These are phyloP conservation scores for Ictidomys tridecemlineatus DNA, from an alignment of 2,113 vertebrate genomes.

Conservation along the genomic window DNA sequence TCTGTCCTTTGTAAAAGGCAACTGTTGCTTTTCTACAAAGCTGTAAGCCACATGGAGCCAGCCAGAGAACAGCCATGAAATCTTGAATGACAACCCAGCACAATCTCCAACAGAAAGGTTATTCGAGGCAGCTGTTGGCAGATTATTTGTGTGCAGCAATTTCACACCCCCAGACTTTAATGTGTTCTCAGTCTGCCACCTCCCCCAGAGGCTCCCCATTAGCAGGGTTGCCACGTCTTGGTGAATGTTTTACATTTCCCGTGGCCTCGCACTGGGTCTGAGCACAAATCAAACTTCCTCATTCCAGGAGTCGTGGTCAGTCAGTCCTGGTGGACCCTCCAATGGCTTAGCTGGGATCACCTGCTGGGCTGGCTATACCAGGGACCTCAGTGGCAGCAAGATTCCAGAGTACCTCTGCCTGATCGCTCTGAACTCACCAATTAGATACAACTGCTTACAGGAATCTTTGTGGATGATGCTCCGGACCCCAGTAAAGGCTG, in stretches of 20 bases:
- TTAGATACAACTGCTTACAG: neutral
- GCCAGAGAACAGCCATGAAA: constrained; percentile 62
- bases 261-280: neutral
- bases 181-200: neutral
- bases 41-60: constrained; percentile 18
- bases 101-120: neutral
- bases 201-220: too few species aligned
- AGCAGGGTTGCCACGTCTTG: neutral
- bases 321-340: neutral
- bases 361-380: neutral
- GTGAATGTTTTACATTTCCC: neutral
- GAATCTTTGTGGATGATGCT: neutral
- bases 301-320: neutral
- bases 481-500: neutral
- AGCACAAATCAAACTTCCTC: neutral
- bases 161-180: neutral
- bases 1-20: constrained; percentile 52
- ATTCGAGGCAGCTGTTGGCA: neutral
- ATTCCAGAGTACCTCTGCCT: neutral
- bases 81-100: neutral
- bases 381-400: too few species aligned
- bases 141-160: neutral
- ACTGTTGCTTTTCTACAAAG: neutral
- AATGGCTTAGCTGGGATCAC: neutral
- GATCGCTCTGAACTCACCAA: neutral